Conservation (phyloP, 2,797 vertebrate genomes). For the Podarcis siculus region DNA sequence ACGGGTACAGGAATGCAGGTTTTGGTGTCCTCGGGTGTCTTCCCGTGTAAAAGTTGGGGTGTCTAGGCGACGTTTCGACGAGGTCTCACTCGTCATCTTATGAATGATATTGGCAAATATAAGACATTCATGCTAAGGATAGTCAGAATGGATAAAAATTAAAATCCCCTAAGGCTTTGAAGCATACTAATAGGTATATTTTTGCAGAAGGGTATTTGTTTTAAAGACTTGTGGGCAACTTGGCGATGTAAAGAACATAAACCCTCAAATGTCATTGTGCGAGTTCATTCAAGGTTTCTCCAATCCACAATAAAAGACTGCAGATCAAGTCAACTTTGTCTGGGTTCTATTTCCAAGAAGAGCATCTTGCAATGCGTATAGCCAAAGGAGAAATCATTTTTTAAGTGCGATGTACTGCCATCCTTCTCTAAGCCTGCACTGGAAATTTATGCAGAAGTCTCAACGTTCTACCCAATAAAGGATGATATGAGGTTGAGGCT, state of each 20-base stretch:
- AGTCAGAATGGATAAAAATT: constrained; percentile 33
- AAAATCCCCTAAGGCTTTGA: constrained; percentile 2
- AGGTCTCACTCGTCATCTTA: too few species aligned
- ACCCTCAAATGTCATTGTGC: background rate
- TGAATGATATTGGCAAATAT: background rate
- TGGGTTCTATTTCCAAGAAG: background rate
- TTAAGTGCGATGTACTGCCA: background rate
- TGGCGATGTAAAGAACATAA: constrained; percentile 15
- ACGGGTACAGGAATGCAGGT: too few species aligned
- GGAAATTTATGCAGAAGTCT: constrained; percentile 36
- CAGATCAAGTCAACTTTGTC: constrained; percentile 4
- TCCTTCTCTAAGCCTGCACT: background rate
- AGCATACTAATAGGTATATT: constrained; percentile 40
- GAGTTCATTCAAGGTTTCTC: background rate
- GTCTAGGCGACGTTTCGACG: too few species aligned
- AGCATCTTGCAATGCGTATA: background rate
- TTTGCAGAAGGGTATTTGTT: constrained; percentile 31
- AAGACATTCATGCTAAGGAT: background rate
- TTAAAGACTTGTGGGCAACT: constrained; percentile 28
- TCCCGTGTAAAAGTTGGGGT: too few species aligned
- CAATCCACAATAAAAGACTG: background rate
- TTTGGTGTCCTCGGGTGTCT: too few species aligned
- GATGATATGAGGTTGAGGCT: background rate
- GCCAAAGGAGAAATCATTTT: background rate
- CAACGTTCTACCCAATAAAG: background rate